Evolutionary conservation across 2,888 invertebrate species (phyloP).

Genomic region (Luperina nickerlii): DNA sequence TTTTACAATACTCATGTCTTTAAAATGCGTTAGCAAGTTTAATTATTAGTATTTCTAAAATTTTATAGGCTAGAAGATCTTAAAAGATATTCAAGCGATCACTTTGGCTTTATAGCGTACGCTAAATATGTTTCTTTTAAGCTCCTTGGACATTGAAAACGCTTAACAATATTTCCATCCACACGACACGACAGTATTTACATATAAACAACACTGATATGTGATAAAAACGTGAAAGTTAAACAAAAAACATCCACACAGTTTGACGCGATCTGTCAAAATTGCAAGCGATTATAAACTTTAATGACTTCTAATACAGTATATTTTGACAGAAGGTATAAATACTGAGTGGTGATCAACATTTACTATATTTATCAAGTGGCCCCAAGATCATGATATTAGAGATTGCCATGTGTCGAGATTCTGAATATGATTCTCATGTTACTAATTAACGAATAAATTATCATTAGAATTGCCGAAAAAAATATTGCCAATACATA

Average conservation of each 20-base stretch:
- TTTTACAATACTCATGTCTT: constrained; percentile 40
- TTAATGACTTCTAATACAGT: constrained; percentile 56
- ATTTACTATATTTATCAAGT: constrained; percentile 73
- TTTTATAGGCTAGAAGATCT: constrained; percentile 44
- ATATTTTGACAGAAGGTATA: constrained; percentile 64
- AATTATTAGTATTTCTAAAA: constrained; percentile 39
- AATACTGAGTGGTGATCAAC: constrained; percentile 68
- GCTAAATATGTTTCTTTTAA: constrained; percentile 59
- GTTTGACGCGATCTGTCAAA: constrained; percentile 66
- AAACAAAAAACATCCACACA: constrained; percentile 69
- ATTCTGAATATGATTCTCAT: constrained; percentile 64
- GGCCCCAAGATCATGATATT: constrained; percentile 84
- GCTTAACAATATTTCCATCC: constrained; percentile 77
- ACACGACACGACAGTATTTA: constrained; percentile 87
- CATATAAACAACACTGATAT: constrained; percentile 85
- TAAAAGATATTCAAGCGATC: constrained; percentile 48
- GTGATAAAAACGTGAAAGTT: constrained; percentile 80
- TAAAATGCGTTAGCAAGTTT: constrained; percentile 44
- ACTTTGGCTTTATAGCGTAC: constrained; percentile 44
- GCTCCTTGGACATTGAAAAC: constrained; percentile 56
- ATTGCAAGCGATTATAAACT: constrained; percentile 62
- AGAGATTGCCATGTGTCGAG: constrained; percentile 70
- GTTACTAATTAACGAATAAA: constrained; percentile 47
- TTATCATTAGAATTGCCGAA: constrained; percentile 36
- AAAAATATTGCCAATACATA: constrained; percentile 66